These are phyloP conservation scores for Netelia melanura DNA, from an alignment of 2,888 invertebrate genomes.

Conservation along the genomic window DNA sequence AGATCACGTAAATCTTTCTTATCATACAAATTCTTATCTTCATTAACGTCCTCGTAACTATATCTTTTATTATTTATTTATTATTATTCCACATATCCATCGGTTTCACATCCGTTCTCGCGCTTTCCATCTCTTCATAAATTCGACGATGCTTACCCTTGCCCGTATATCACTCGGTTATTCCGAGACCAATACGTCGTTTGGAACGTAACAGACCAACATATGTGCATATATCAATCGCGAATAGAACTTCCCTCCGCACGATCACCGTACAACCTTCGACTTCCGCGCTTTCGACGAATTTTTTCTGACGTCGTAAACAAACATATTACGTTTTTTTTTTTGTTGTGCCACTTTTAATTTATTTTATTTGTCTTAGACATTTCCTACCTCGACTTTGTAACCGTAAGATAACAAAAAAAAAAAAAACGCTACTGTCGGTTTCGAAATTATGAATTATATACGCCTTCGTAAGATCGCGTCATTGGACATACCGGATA, in stretches of 20 bases:
- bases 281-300: slow-evolving; percentile 39
- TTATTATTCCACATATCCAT: no score
- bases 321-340: slow-evolving; percentile 21
- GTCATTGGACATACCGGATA: neutral
- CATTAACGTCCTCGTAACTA: no score
- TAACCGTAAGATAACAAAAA: neutral
- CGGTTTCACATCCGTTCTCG: neutral
- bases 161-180: slow-evolving; percentile 10
- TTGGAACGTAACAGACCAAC: neutral
- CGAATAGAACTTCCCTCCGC: slow-evolving; percentile 52
- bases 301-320: slow-evolving; percentile 43
- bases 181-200: neutral
- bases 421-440: neutral
- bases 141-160: slow-evolving; percentile 16
- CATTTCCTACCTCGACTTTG: neutral
- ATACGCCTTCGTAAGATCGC: no score
- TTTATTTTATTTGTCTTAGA: neutral
- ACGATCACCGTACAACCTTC: slow-evolving; percentile 15
- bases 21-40: no score
- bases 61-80: neutral
- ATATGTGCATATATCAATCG: slow-evolving; percentile 34
- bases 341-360: neutral
- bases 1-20: no score
- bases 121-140: slow-evolving; percentile 1
- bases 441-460: no score